Evolutionary conservation across 2,888 invertebrate species (phyloP).

Genomic region (Machimus atricapillus): DNA sequence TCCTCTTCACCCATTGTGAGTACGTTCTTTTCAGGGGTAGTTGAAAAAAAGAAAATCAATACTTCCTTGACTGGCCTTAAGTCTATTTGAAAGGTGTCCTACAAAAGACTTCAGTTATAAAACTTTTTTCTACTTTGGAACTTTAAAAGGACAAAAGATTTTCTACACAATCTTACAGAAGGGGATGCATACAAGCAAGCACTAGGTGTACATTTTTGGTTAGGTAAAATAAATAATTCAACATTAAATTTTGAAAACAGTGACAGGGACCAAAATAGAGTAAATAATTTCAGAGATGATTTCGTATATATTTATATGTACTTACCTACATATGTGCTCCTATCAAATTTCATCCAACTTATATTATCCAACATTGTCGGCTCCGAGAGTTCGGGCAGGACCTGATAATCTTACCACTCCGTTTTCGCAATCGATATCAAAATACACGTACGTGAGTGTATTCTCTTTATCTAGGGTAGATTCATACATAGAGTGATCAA

Average conservation of each 20-base stretch:
- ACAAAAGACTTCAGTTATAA: neutral
- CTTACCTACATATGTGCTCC: neutral
- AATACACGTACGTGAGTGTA: neutral
- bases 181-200: neutral
- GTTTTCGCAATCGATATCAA: constrained; percentile 2
- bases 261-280: neutral
- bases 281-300: neutral
- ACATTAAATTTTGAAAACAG: neutral
- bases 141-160: neutral
- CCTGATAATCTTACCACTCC: neutral
- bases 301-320: neutral
- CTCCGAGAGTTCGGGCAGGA: neutral
- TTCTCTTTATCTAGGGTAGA: neutral
- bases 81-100: neutral
- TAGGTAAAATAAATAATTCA: neutral
- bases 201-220: neutral
- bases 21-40: neutral
- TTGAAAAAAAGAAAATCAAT: constrained; percentile 13
- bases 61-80: neutral
- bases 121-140: neutral
- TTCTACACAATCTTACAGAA: neutral
- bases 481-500: neutral
- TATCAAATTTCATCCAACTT: neutral
- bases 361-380: neutral
- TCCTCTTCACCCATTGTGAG: neutral